Percentiles rank a stretch among this genome's conserved stretches.
These are phyloP conservation scores for Myiotriccus ornatus DNA, from an alignment of 2,797 vertebrate genomes.

Conservation along the genomic window DNA sequence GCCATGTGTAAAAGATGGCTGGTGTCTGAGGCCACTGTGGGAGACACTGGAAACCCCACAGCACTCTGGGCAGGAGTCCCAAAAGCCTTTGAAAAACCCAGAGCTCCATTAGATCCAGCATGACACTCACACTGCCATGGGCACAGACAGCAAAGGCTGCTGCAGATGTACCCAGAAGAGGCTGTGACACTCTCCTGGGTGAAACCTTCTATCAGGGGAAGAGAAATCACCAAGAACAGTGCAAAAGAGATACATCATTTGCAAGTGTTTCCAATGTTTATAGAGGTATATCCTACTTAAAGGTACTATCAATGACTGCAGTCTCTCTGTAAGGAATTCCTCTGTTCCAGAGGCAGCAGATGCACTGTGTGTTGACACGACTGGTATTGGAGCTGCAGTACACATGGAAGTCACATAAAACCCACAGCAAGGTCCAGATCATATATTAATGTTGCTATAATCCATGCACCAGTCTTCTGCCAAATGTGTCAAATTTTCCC, in stretches of 20 bases:
- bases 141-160: not conserved
- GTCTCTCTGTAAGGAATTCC: not conserved
- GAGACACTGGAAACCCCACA: not conserved
- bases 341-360: constrained; percentile 27
- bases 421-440: constrained; percentile 6
- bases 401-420: constrained; percentile 41
- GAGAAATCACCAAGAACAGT: not conserved
- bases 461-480: not conserved
- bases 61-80: not conserved
- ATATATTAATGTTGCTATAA: constrained; percentile 28
- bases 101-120: not conserved
- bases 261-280: not conserved
- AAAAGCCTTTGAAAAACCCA: not conserved
- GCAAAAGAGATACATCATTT: not conserved
- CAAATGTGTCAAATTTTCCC: constrained; percentile 56
- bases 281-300: not conserved
- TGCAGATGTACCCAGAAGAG: not conserved
- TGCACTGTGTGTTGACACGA: not conserved
- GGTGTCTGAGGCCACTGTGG: not conserved
- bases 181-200: not conserved
- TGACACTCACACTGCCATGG: not conserved
- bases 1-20: not conserved
- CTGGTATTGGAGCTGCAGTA: constrained; percentile 13
- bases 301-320: not conserved
- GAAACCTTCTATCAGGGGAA: not conserved